Base-by-base conservation (phyloP, 2,888 invertebrate species). In the Lasioglossum figueresi region DNA sequence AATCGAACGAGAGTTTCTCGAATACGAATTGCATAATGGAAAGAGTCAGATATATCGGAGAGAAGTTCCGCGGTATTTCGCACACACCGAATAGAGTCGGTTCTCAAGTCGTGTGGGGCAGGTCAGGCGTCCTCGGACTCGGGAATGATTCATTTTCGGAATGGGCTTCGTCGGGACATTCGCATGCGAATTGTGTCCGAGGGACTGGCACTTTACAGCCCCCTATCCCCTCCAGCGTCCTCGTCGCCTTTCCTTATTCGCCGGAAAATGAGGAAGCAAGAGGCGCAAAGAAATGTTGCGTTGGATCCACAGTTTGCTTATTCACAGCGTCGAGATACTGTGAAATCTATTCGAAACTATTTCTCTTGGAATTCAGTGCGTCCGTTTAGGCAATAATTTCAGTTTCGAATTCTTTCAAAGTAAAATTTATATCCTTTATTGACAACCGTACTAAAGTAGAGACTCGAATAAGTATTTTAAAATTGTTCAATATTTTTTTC, bases 31-130 rank as follows among this genome's bases (percentile, higher is more conserved):
- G 52, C 52, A n/a, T 52, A 52, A 52, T 52, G 63, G 31, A 31
- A 63, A 63, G 14, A 31, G 31, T 2, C n/a, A 6, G 63, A 63
- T 16, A 31, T 31, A 52, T 52, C n/a, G 63, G 4, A 2, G 5
- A 31, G 31, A 63, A 31, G 63, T 63, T 16, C 6, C 31, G 14
- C 31, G 6, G 63, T 63, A 10, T 52, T 66, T 34, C 66, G 66
- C 66, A 23, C 66, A 66, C 66, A 66, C 66, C 66, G 34, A 66
- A 76, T 75, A 56, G 78, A 84, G 78, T 78, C 85, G 77, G 72
- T 78, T 70, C 75, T 43, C 23, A 74, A 84, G 81, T 86, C 90
- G 91, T 89, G 91, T 91, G 91, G 89, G 91, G 91, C 90, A 91
- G 91, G 91, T 91, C 91, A 91, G 86, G 89, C 90, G 85, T 86